A percentile compares a stretch with the other conserved stretches of the same genome.
These are phyloP conservation scores for Upupa epops DNA, from an alignment of 2,113 vertebrate species.

Conservation along the genomic window DNA sequence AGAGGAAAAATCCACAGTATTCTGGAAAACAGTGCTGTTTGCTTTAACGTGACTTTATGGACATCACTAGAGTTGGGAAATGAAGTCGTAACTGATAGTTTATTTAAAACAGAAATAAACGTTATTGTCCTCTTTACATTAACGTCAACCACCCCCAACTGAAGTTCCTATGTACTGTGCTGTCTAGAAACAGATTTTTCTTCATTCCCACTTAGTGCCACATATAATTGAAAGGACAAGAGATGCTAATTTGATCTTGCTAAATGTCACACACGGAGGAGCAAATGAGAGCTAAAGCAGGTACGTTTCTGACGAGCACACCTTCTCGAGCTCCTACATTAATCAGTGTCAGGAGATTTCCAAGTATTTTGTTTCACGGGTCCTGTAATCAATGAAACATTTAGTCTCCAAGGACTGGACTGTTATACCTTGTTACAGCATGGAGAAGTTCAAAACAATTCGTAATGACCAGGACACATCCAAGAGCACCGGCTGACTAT, in stretches of 20 bases:
- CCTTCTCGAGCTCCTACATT: not conserved
- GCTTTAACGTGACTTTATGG: not conserved
- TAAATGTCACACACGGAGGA: slow-evolving; percentile 28
- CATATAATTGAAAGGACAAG: slow-evolving; percentile 48
- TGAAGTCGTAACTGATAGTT: not conserved
- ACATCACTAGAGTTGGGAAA: not conserved
- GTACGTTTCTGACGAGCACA: slow-evolving; percentile 9
- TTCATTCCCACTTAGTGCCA: slow-evolving; percentile 32
- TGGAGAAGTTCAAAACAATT: slow-evolving; percentile 2
- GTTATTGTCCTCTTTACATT: not conserved
- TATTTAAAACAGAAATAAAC: not conserved
- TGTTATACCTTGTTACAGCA: slow-evolving; percentile 19
- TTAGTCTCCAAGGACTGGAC: slow-evolving; percentile 18
- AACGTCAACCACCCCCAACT: slow-evolving; percentile 8
- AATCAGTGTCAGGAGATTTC: slow-evolving; percentile 46
- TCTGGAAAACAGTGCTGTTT: not conserved
- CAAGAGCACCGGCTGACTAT: slow-evolving; percentile 20
- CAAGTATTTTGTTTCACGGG: slow-evolving; percentile 28
- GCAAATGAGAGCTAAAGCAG: not conserved
- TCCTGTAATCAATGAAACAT: slow-evolving; percentile 33
- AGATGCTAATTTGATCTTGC: slow-evolving; percentile 49
- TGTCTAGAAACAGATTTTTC: slow-evolving; percentile 52
- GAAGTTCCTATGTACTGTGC: not conserved
- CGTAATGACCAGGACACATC: slow-evolving; percentile 53
- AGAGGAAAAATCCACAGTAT: not conserved